phyloP scores from a whole-genome alignment of 1,140 invertebrate species.

The Triops cancriformis region DNA sequence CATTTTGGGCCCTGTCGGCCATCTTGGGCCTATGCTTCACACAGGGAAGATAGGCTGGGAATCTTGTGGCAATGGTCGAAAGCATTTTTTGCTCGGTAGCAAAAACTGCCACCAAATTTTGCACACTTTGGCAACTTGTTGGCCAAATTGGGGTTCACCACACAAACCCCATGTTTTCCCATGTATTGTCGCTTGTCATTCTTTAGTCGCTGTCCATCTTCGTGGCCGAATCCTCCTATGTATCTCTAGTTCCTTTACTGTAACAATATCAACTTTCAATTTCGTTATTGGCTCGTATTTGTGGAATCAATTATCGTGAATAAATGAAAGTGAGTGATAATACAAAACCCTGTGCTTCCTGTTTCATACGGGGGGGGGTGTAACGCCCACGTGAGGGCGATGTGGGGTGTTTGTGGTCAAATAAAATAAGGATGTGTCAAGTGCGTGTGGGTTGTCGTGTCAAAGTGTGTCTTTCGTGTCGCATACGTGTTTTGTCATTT shows the following conservation, averaged over 20 bases:
- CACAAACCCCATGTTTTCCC: neutral
- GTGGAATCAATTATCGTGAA: no score
- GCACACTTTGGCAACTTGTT: neutral
- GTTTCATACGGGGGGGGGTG: no score
- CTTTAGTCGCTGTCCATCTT: neutral
- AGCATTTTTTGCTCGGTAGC: neutral
- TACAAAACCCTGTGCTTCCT: no score
- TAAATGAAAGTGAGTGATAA: no score
- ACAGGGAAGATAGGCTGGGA: neutral
- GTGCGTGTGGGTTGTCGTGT: neutral
- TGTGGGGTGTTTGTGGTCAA: no score
- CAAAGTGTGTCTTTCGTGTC: neutral
- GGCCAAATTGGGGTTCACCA: slow-evolving; percentile 4
- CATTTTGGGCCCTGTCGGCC: neutral
- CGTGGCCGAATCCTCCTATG: neutral
- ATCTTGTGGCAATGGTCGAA: neutral
- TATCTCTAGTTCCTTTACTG: neutral
- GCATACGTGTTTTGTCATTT: neutral
- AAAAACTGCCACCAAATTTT: neutral
- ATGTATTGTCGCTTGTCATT: neutral
- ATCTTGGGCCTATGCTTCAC: neutral
- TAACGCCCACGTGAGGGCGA: no score
- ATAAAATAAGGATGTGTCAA: no score
- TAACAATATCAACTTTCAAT: no score
- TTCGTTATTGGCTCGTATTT: no score